These are phyloP conservation scores for Teleogryllus oceanicus DNA, from an alignment of 2,888 invertebrate genomes.

Conservation along the genomic window DNA sequence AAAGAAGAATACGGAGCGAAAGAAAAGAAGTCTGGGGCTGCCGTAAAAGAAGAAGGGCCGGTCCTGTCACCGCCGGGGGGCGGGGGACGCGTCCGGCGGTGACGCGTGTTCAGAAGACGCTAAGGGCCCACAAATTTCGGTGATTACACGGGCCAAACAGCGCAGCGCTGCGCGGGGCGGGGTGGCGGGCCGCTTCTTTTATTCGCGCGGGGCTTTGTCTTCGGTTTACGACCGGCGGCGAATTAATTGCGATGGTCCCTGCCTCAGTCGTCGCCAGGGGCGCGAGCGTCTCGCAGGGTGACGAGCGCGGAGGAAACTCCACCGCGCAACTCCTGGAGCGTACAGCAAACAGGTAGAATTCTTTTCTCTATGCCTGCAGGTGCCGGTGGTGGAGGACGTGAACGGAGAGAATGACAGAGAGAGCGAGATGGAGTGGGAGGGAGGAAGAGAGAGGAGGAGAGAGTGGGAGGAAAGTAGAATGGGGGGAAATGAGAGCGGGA, in stretches of 20 bases:
- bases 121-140: slow-evolving; percentile 1
- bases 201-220: neutral
- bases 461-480: neutral
- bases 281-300: neutral
- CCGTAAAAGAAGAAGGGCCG: neutral
- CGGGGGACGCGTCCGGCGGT: neutral
- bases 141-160: neutral
- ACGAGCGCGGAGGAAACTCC: too few relatives aligned
- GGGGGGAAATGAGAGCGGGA: neutral
- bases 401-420: too few relatives aligned
- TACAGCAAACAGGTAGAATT: too few relatives aligned
- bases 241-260: neutral
- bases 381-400: too few relatives aligned
- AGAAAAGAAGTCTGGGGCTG: too few relatives aligned
- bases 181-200: neutral
- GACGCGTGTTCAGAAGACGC: neutral
- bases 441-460: neutral
- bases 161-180: neutral
- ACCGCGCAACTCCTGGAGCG: too few relatives aligned
- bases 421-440: neutral
- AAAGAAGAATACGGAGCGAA: too few relatives aligned
- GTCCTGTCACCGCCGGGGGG: neutral
- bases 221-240: neutral
- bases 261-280: neutral
- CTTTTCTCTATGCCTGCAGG: too few relatives aligned